Percentiles rank a stretch among this genome's conserved stretches.
Conservation (phyloP, 1,140 invertebrate species). For the Pomacea maculata region DNA sequence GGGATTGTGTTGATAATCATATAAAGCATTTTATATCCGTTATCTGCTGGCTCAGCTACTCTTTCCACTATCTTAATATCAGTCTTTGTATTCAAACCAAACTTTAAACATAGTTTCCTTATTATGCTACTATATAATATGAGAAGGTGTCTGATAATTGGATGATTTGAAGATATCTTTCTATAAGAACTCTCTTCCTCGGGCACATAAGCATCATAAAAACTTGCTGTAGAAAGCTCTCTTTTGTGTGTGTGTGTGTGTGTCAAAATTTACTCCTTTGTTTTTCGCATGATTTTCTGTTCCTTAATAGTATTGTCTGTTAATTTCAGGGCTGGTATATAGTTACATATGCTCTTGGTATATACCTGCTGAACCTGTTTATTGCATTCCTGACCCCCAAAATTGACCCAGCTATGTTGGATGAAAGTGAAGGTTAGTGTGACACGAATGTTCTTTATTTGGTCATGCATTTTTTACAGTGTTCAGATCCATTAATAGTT, state of each 20-base stretch:
- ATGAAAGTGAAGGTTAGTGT: constrained; percentile 76
- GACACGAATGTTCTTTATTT: background rate
- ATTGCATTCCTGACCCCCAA: constrained; percentile 99
- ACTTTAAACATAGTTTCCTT: background rate
- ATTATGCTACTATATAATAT: background rate
- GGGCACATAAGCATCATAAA: background rate
- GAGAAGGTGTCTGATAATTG: too few species aligned
- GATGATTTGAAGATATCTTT: too few species aligned
- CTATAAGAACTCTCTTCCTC: background rate
- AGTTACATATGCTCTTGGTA: constrained; percentile 97
- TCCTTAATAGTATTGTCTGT: constrained; percentile 7
- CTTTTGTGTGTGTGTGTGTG: constrained; percentile 65
- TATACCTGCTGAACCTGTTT: constrained; percentile 99
- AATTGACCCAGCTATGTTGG: constrained; percentile 92
- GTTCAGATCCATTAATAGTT: too few species aligned
- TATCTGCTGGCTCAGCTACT: background rate
- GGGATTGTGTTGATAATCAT: too few species aligned
- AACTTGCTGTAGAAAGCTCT: too few species aligned
- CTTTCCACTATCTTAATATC: background rate
- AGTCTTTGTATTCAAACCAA: background rate
- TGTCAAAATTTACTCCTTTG: too few species aligned
- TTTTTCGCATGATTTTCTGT: too few species aligned
- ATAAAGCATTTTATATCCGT: too few species aligned
- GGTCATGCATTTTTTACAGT: too few species aligned
- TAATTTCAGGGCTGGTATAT: constrained; percentile 97